These are phyloP conservation scores for Sitta carolinensis DNA, from an alignment of 2,797 vertebrate genomes.

Conservation along the genomic window DNA sequence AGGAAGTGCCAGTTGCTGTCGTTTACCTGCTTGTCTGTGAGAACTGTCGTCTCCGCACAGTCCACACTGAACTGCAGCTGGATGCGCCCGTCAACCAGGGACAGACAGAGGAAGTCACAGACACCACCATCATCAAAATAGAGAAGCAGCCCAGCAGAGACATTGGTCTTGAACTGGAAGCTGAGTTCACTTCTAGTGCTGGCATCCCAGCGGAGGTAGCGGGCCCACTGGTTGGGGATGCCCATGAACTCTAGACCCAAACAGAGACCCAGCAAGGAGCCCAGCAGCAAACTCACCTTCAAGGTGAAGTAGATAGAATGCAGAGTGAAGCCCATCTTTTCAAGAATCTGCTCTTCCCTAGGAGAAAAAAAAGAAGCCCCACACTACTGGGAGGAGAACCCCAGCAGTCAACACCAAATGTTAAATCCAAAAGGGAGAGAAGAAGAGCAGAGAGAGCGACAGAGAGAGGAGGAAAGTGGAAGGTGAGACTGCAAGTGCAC, in stretches of 20 bases:
- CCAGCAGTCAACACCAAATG: neutral
- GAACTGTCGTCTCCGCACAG: constrained; percentile 88
- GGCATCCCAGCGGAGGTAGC: constrained; percentile 96
- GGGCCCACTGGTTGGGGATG: constrained; percentile 93
- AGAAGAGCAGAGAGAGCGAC: neutral
- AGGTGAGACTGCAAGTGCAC: neutral
- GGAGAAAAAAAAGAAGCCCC: constrained; percentile 43
- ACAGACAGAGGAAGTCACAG: constrained; percentile 93
- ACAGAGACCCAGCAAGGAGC: constrained; percentile 83
- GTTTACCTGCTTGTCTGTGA: constrained; percentile 85
- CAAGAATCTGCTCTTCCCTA: constrained; percentile 47
- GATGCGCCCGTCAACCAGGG: constrained; percentile 84
- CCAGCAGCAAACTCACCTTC: constrained; percentile 84
- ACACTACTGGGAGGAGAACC: neutral
- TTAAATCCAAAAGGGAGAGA: constrained; percentile 40
- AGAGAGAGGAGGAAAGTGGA: neutral
- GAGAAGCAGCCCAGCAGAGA: constrained; percentile 88
- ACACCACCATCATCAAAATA: constrained; percentile 96
- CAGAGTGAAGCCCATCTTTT: constrained; percentile 81
- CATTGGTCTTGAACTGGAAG: constrained; percentile 93
- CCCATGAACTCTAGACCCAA: constrained; percentile 92
- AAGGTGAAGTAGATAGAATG: constrained; percentile 80
- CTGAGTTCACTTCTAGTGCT: constrained; percentile 93
- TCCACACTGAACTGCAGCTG: constrained; percentile 92
- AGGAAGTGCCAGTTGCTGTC: constrained; percentile 94